phyloP scores from a whole-genome alignment of 2,888 invertebrate genomes.

The Taenaris catops region DNA sequence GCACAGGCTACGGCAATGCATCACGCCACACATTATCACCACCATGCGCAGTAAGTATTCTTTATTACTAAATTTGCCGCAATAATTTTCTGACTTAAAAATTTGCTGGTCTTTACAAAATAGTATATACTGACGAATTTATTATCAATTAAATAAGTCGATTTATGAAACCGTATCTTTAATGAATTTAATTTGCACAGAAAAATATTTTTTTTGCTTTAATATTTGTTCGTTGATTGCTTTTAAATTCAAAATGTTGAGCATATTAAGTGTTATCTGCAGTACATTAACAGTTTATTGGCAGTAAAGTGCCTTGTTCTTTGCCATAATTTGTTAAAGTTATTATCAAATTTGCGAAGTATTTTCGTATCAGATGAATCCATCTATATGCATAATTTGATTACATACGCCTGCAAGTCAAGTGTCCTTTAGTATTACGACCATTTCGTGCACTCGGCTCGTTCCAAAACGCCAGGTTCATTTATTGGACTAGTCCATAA shows the following conservation, averaged over 20 bases:
- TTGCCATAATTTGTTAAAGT: slow-evolving; percentile 35
- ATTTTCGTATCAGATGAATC: slow-evolving; percentile 38
- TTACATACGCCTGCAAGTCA: slow-evolving; percentile 36
- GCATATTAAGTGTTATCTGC: slow-evolving; percentile 29
- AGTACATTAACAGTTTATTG: slow-evolving; percentile 33
- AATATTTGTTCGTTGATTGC: neutral
- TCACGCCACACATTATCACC: slow-evolving; percentile 76
- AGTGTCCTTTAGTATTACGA: slow-evolving; percentile 65
- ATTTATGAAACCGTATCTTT: too few species aligned
- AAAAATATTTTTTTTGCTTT: too few species aligned
- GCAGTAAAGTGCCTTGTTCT: slow-evolving; percentile 33
- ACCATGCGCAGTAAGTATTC: slow-evolving; percentile 70
- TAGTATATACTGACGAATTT: too few species aligned
- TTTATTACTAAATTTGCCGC: too few species aligned
- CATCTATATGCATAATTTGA: slow-evolving; percentile 58
- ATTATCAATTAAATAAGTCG: too few species aligned
- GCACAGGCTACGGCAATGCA: slow-evolving; percentile 79
- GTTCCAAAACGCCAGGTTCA: slow-evolving; percentile 44
- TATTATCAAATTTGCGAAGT: slow-evolving; percentile 32
- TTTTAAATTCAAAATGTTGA: slow-evolving; percentile 9
- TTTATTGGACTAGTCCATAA: slow-evolving; percentile 66
- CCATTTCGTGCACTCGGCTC: slow-evolving; percentile 40
- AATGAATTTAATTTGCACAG: too few species aligned
- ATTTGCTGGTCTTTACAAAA: too few species aligned
- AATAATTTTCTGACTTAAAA: too few species aligned